Conservation (phyloP, 1,140 invertebrate species). For the Parapsyche elsis region DNA sequence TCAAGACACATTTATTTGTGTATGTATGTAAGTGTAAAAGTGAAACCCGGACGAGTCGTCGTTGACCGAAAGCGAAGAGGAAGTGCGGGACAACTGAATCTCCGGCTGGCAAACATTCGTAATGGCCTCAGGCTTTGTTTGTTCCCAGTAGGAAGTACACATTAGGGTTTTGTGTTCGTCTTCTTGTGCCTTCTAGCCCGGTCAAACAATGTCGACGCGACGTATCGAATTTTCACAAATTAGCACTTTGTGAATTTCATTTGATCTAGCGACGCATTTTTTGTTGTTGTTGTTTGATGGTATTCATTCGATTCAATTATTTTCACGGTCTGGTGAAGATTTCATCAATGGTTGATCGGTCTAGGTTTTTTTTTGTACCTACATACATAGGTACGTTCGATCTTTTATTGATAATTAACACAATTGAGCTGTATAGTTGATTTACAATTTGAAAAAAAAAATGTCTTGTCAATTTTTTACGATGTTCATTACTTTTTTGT, state of each 20-base stretch:
- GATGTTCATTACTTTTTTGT: no score
- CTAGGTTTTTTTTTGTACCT: not conserved
- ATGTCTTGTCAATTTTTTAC: no score
- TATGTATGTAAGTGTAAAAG: not conserved
- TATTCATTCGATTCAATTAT: not conserved
- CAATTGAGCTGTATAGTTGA: no score
- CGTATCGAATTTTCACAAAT: not conserved
- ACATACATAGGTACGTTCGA: no score
- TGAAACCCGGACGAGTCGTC: not conserved
- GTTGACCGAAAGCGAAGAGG: conserved; percentile 1
- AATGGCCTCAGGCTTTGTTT: conserved; percentile 29
- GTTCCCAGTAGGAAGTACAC: conserved; percentile 25
- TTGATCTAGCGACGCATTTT: not conserved
- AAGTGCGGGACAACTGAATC: conserved; percentile 22
- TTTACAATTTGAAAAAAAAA: no score
- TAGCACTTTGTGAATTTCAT: not conserved
- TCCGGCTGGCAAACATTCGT: conserved; percentile 6
- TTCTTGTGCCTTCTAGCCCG: not conserved
- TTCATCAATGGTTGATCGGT: not conserved
- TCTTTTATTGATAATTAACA: no score
- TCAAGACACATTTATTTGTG: not conserved
- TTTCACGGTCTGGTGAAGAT: not conserved
- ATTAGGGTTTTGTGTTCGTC: not conserved
- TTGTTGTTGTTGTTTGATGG: not conserved
- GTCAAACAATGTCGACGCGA: not conserved